Conservation (phyloP, 2,113 vertebrate species). For the Orcinus orca region DNA sequence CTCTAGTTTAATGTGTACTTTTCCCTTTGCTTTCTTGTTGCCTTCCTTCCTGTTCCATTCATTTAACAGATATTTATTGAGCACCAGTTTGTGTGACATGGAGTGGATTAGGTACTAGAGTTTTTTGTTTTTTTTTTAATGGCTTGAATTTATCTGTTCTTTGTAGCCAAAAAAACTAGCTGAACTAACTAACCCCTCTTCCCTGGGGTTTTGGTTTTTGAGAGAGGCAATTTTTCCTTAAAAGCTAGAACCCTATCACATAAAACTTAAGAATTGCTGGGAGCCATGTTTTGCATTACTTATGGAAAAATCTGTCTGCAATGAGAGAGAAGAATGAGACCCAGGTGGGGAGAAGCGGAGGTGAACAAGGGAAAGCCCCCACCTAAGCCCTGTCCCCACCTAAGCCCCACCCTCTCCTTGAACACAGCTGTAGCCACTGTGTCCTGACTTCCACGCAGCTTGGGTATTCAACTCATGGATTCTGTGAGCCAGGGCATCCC, state of each 20-base stretch:
- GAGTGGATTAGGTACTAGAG: neutral
- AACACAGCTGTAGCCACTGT: neutral
- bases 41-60: neutral
- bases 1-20: neutral
- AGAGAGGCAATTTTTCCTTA: neutral
- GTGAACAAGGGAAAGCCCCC: neutral
- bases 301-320: neutral
- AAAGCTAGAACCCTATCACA: neutral
- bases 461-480: neutral
- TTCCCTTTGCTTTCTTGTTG: neutral
- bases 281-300: neutral
- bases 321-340: neutral
- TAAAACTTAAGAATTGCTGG: neutral
- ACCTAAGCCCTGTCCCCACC: rapidly evolving
- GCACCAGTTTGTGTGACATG: neutral
- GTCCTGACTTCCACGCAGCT: neutral
- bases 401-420: neutral
- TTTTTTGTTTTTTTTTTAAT: neutral
- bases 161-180: neutral
- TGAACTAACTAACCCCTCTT: neutral
- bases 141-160: neutral
- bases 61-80: neutral
- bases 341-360: neutral
- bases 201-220: neutral
- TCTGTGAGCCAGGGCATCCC: neutral